phyloP scores from a whole-genome alignment of 2,888 invertebrate species.

The Agrotis clavis region DNA sequence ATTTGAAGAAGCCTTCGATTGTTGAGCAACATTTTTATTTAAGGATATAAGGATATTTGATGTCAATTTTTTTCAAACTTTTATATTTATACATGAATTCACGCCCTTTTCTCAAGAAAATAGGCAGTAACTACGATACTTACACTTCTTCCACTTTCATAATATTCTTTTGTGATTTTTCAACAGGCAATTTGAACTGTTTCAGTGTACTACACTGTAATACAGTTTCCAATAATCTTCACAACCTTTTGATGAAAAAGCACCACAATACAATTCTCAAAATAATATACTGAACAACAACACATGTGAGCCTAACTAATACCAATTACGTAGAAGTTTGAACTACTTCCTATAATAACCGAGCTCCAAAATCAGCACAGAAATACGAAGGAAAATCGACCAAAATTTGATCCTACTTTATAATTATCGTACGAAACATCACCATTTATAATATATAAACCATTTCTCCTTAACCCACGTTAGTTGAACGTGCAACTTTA shows the following conservation, averaged over 20 bases:
- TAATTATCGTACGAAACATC: constrained; percentile 54
- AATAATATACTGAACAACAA: background rate
- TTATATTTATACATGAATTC: too few relatives aligned
- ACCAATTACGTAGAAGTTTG: constrained; percentile 35
- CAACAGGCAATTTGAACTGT: too few relatives aligned
- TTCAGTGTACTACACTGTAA: too few relatives aligned
- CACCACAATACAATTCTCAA: too few relatives aligned
- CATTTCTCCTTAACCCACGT: constrained; percentile 43
- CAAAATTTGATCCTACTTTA: constrained; percentile 56
- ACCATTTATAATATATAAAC: constrained; percentile 33
- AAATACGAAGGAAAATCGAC: constrained; percentile 37
- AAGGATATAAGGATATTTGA: background rate
- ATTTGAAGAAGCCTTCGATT: background rate
- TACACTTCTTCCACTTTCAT: too few relatives aligned
- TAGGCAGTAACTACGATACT: too few relatives aligned
- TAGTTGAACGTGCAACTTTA: constrained; percentile 70
- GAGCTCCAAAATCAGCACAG: constrained; percentile 40
- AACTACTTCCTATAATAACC: constrained; percentile 50
- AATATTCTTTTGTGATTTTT: too few relatives aligned
- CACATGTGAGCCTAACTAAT: constrained; percentile 9
- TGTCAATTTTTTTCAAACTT: background rate
- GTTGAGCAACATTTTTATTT: background rate
- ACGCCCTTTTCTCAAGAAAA: too few relatives aligned
- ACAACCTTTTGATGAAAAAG: background rate
- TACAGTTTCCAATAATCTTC: background rate